phyloP scores from a whole-genome alignment of 2,888 invertebrate species.

The Euclidia mi region DNA sequence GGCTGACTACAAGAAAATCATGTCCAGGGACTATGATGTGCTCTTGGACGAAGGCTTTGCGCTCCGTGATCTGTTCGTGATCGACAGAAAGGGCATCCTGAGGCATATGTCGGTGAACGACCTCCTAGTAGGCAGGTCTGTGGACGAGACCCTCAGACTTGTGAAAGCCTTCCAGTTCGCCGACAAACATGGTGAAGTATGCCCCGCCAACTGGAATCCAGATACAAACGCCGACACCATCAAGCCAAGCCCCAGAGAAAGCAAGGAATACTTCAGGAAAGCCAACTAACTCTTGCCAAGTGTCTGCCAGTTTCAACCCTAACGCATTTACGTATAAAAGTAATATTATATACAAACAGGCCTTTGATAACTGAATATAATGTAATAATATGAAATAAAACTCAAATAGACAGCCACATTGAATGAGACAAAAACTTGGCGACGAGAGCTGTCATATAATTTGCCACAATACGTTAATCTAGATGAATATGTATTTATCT shows the following conservation, averaged over 20 bases:
- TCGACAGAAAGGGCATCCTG: constrained; percentile 94
- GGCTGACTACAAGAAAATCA: constrained; percentile 96
- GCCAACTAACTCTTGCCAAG: constrained; percentile 66
- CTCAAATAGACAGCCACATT: too few relatives aligned
- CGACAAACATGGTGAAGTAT: constrained; percentile 98
- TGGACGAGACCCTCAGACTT: constrained; percentile 96
- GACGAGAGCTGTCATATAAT: too few relatives aligned
- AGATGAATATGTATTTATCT: too few relatives aligned
- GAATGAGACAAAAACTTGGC: too few relatives aligned
- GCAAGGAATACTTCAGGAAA: constrained; percentile 96
- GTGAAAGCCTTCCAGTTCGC: constrained; percentile 97
- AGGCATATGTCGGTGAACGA: constrained; percentile 97
- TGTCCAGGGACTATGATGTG: constrained; percentile 96
- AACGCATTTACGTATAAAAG: constrained; percentile 39
- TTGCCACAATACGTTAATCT: too few relatives aligned
- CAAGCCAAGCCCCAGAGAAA: constrained; percentile 96
- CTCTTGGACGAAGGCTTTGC: constrained; percentile 96
- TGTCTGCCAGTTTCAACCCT: constrained; percentile 22
- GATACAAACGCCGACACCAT: constrained; percentile 95
- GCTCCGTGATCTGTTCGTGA: constrained; percentile 96
- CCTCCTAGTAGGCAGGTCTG: constrained; percentile 97
- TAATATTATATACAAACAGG: not conserved
- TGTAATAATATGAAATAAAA: too few relatives aligned
- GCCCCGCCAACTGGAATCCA: constrained; percentile 98
- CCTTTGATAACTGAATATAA: too few relatives aligned